phyloP scores from a whole-genome alignment of 2,888 invertebrate species.

The Drosophila subsilvestris region DNA sequence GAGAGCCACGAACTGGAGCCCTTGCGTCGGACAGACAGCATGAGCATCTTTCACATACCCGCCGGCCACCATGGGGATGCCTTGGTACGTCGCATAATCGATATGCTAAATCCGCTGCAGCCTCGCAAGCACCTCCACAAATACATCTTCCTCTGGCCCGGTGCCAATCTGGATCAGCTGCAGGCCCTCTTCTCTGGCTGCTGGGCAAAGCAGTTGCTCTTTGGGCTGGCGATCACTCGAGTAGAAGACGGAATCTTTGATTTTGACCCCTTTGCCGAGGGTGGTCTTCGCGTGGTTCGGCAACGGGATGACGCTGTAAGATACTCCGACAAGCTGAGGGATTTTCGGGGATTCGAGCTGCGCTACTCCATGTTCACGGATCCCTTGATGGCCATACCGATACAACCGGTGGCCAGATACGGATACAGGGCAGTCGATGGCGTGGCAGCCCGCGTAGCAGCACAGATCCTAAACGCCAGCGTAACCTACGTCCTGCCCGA shows the following conservation, averaged over 20 bases:
- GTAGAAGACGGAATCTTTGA: slow-evolving; percentile 52
- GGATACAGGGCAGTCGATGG: slow-evolving; percentile 37
- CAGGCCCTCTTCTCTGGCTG: slow-evolving; percentile 58
- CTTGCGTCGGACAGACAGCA: slow-evolving; percentile 58
- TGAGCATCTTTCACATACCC: slow-evolving; percentile 68
- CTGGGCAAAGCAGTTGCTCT: slow-evolving; percentile 71
- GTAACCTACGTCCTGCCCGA: slow-evolving; percentile 67
- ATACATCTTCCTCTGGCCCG: slow-evolving; percentile 76
- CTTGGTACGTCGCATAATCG: slow-evolving; percentile 51
- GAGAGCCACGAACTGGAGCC: slow-evolving; percentile 60
- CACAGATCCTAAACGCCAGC: slow-evolving; percentile 71
- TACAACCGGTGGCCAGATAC: slow-evolving; percentile 24
- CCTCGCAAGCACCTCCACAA: slow-evolving; percentile 69
- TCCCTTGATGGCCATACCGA: slow-evolving; percentile 68
- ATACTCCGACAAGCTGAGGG: slow-evolving; percentile 68
- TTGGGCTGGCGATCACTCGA: slow-evolving; percentile 64
- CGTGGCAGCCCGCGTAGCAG: slow-evolving; percentile 28
- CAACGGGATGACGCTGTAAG: not conserved
- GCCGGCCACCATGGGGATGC: slow-evolving; percentile 39
- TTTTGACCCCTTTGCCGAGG: slow-evolving; percentile 73
- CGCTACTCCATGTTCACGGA: slow-evolving; percentile 76
- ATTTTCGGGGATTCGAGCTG: slow-evolving; percentile 67
- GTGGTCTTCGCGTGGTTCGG: slow-evolving; percentile 56
- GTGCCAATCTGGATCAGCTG: slow-evolving; percentile 49
- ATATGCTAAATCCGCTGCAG: slow-evolving; percentile 70